Conservation (phyloP, 2,797 vertebrate species). For the Sciurus carolinensis region DNA sequence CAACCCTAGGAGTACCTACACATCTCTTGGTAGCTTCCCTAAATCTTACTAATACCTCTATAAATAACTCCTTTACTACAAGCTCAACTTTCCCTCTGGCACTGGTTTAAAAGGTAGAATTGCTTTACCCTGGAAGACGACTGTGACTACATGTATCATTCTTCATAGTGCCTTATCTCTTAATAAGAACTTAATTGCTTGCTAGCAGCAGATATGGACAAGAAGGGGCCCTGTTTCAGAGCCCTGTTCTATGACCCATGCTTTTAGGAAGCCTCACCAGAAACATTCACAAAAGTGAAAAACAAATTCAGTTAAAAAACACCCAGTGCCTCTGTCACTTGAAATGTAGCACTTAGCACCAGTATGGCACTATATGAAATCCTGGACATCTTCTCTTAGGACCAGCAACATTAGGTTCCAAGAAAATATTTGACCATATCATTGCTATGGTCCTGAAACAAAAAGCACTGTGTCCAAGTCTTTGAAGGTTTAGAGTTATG, state of each 20-base stretch:
- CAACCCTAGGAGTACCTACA: neutral
- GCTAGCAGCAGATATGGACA: neutral
- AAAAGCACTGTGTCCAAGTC: neutral
- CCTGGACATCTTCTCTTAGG: neutral
- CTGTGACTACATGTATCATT: neutral
- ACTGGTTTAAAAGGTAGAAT: neutral
- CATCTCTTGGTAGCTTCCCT: neutral
- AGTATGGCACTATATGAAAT: neutral
- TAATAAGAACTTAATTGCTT: neutral
- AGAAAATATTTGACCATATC: neutral
- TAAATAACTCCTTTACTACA: neutral
- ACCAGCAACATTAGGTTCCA: neutral
- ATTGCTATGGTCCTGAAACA: neutral
- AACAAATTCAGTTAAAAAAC: neutral
- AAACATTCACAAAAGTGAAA: neutral
- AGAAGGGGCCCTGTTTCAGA: neutral
- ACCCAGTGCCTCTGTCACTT: neutral
- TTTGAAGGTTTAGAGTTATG: neutral
- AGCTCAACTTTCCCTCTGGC: neutral
- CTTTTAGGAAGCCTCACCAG: neutral
- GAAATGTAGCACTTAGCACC: neutral
- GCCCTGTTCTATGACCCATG: rapidly evolving
- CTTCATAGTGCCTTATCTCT: neutral
- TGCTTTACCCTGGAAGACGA: neutral
- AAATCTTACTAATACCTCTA: neutral